Percentiles rank a stretch among this genome's conserved stretches.
phyloP scores from a whole-genome alignment of 2,888 invertebrate species.

The Leptinotarsa juncta region DNA sequence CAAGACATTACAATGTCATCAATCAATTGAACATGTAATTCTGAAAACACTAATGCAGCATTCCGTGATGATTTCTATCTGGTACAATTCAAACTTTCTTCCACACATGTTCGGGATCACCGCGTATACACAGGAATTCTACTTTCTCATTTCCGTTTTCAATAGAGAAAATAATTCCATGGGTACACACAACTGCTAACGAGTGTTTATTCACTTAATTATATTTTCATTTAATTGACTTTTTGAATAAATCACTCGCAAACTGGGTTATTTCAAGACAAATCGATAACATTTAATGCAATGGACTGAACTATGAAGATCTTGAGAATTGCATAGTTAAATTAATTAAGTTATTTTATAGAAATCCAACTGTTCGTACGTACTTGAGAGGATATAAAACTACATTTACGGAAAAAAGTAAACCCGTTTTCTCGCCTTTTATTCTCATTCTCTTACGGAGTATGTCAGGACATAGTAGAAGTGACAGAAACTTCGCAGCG shows the following conservation, averaged over 20 bases:
- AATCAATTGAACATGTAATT: no score
- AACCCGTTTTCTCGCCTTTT: conserved; percentile 18
- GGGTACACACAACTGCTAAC: conserved; percentile 11
- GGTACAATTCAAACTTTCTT: neutral
- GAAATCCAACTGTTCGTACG: conserved; percentile 8
- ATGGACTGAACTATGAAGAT: conserved; percentile 9
- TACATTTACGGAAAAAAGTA: conserved; percentile 23
- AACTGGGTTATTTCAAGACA: conserved; percentile 20
- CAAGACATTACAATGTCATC: no score
- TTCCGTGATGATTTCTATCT: neutral
- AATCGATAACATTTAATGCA: conserved; percentile 9
- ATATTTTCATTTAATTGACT: conserved; percentile 12
- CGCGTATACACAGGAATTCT: neutral
- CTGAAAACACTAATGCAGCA: no score
- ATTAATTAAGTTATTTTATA: conserved; percentile 23
- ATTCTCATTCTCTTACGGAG: conserved; percentile 5
- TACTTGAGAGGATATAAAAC: conserved; percentile 19
- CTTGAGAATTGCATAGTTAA: conserved; percentile 2
- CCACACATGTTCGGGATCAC: conserved; percentile 3
- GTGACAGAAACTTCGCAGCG: neutral
- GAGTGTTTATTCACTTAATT: conserved; percentile 22
- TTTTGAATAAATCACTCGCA: conserved; percentile 19
- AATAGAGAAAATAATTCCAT: conserved; percentile 12
- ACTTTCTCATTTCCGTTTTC: conserved; percentile 26
- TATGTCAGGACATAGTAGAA: neutral